Percentiles rank a stretch among this genome's conserved stretches.
Evolutionary conservation across 2,113 vertebrate genomes (phyloP).

Genomic region (Cyphomyrus plagiostoma): DNA sequence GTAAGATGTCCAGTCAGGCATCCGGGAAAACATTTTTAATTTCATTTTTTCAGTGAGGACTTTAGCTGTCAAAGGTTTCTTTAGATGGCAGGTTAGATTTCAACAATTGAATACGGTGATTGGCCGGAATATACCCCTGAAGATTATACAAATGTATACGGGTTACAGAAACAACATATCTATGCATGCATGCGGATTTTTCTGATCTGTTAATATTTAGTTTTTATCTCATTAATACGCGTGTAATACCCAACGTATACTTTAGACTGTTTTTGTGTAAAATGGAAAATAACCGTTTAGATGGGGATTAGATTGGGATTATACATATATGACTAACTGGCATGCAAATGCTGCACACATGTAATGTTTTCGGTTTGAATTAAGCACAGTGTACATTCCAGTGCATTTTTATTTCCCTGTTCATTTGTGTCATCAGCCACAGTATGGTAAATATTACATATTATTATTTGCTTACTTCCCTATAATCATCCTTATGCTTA

Average conservation of each 20-base stretch:
- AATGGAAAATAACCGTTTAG: not conserved
- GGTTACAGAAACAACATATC: not conserved
- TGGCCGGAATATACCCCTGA: not conserved
- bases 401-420: not conserved
- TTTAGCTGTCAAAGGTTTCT: not conserved
- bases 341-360: not conserved
- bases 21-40: not conserved
- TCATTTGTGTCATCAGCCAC: not conserved
- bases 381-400: not conserved
- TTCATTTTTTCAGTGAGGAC: not conserved
- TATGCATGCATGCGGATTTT: not conserved
- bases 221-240: not conserved
- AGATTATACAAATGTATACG: not conserved
- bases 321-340: not conserved
- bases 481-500: not conserved
- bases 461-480: not conserved
- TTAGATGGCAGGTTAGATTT: not conserved
- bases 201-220: not conserved
- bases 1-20: not conserved
- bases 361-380: not conserved
- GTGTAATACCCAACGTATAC: not conserved
- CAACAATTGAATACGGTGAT: not conserved
- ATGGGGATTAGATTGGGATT: not conserved
- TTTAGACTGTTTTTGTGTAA: not conserved
- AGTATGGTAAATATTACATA: not conserved